Conservation (phyloP, 2,888 invertebrate species). For the Ecliptopera silaceata region DNA sequence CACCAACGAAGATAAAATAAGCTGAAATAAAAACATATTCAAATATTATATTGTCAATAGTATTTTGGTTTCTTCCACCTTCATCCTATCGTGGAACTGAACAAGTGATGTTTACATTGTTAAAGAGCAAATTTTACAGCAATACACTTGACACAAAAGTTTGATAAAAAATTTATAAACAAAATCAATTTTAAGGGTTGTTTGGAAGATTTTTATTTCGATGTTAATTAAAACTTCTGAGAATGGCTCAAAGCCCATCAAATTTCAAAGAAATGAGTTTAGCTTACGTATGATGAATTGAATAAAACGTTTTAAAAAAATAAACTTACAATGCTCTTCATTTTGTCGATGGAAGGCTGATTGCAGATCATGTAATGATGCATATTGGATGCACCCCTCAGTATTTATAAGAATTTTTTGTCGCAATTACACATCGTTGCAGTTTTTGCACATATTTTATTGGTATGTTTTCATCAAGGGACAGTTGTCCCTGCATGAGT, state of each 20-base stretch:
- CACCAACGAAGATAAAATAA: constrained; percentile 44
- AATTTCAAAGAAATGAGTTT: not conserved
- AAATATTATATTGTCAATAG: not conserved
- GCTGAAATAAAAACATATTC: constrained; percentile 37
- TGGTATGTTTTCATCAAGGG: constrained; percentile 61
- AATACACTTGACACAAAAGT: too few species aligned
- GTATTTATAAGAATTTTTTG: constrained; percentile 77
- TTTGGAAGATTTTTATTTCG: too few species aligned
- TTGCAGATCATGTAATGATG: constrained; percentile 68
- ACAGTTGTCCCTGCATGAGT: constrained; percentile 55
- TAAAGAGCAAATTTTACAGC: too few species aligned
- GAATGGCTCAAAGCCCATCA: not conserved
- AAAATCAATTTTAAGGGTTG: too few species aligned
- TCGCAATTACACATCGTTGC: constrained; percentile 68
- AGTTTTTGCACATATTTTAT: constrained; percentile 66
- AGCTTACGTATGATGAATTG: too few species aligned
- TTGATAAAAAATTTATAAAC: too few species aligned
- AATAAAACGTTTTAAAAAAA: too few species aligned
- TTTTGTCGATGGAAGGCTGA: constrained; percentile 47
- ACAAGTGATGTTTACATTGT: too few species aligned
- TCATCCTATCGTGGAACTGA: too few species aligned
- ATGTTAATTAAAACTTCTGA: not conserved
- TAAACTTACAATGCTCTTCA: constrained; percentile 74
- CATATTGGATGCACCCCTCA: constrained; percentile 66
- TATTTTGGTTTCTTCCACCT: not conserved